Evolutionary conservation across 2,888 invertebrate species (phyloP).

Genomic region (Conistra vaccinii): DNA sequence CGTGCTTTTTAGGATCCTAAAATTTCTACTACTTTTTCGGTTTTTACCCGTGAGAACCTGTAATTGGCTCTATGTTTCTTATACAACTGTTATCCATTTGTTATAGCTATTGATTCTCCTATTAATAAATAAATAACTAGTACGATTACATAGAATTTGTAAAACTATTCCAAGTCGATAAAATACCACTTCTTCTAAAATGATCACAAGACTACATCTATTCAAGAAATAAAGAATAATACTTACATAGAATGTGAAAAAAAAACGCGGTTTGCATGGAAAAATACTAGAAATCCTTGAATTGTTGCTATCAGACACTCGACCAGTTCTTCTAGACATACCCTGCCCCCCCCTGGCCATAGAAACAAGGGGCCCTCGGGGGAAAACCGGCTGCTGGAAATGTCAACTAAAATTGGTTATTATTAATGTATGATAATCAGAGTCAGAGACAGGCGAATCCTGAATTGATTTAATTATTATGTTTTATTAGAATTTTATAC

Average conservation of each 20-base stretch:
- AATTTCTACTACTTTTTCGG: no score
- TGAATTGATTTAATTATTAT: conserved; percentile 48
- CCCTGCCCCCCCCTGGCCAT: conserved; percentile 33
- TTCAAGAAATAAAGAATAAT: conserved; percentile 50
- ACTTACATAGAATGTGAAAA: conserved; percentile 35
- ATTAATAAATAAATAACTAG: no score
- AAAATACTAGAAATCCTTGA: conserved; percentile 63
- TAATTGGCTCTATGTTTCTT: no score
- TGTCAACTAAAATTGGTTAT: conserved; percentile 72
- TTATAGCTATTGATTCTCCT: no score
- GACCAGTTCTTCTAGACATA: conserved; percentile 64
- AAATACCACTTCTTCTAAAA: neutral
- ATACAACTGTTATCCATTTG: neutral
- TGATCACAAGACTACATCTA: conserved; percentile 24
- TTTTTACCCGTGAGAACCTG: no score
- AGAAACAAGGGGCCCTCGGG: conserved; percentile 38
- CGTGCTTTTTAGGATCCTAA: no score
- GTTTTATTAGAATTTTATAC: conserved; percentile 25
- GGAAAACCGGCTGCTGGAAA: conserved; percentile 60
- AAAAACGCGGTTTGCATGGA: conserved; percentile 53
- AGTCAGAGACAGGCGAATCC: conserved; percentile 69
- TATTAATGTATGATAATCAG: conserved; percentile 79
- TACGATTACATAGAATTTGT: no score
- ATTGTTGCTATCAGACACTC: conserved; percentile 25
- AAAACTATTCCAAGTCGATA: neutral